Evolutionary conservation across 2,113 vertebrate genomes (phyloP), one percentile per base, ranked within the genome.

Genomic region (Sus scrofa): DNA sequence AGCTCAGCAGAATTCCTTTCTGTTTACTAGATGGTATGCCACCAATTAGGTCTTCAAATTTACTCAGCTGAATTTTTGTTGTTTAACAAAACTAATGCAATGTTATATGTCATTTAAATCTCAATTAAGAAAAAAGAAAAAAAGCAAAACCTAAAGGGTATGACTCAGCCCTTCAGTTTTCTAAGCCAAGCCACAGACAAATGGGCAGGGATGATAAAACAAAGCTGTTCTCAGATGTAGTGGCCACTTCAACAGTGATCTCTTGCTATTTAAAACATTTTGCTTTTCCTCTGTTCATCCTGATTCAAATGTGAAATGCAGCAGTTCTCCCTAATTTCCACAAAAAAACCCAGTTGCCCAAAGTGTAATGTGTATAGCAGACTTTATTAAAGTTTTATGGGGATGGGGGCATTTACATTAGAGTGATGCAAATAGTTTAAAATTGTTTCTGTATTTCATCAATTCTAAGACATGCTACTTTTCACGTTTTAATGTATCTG

Each of bases 301-400:
- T 62, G 37, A 91, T 71, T 91, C 81, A 71, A 34, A 71, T 71
- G 30, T 78, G 81, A 95, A 90, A 78, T 52, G 62, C 71, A 78
- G 52, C 30, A 1, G 11, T 78, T 39, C 20, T 26, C 32, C 19
- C 16, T 77, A 70, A 90, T 91, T 67, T 73, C 32, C 54, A 70
- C 14, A 32, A n/a, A 62, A 62, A 65, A 84, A 10, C 3, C 3
- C 4, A 37, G 18, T 26, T 3, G 1, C 19, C 37, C 32, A 26
- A 39, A 58, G 19, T 62, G 37, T 62, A 62, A 16, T 60, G 10
- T 68, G n/a, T 79, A 54, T 39, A 79, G 73, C 82, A 91, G 56
- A 39, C 20, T 63, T 71, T 86, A 12, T 63, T 71, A 79, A 78
- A 56, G 30, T 37, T 26, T 68, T 50, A 77, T 68, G 19, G 79